These are phyloP conservation scores for Pantherophis alleghaniensis DNA, from an alignment of 2,797 vertebrate species.

Conservation along the genomic window DNA sequence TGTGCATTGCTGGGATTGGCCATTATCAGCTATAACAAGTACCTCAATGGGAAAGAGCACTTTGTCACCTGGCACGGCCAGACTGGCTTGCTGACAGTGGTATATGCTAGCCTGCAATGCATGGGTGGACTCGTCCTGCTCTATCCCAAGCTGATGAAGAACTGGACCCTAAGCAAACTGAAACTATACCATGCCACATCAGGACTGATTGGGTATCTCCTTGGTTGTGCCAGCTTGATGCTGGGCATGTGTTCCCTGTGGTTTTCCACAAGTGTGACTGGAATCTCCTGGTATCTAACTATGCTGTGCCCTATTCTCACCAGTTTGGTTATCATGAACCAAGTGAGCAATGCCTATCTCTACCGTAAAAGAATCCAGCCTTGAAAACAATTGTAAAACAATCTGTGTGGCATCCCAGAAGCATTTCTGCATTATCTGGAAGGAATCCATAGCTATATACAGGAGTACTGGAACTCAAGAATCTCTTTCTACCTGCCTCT, in stretches of 20 bases:
- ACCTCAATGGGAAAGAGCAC: conserved; percentile 84
- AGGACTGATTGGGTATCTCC: conserved; percentile 86
- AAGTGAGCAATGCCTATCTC: conserved; percentile 88
- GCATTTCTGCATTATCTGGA: neutral
- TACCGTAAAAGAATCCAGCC: conserved; percentile 88
- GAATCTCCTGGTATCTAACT: conserved; percentile 82
- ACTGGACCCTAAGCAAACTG: conserved; percentile 89
- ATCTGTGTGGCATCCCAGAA: fast-evolving
- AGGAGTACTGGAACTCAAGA: neutral
- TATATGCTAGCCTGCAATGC: conserved; percentile 77
- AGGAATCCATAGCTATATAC: neutral
- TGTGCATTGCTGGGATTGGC: conserved; percentile 82
- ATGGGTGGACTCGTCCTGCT: conserved; percentile 81
- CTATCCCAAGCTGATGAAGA: conserved; percentile 85
- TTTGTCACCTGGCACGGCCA: conserved; percentile 89
- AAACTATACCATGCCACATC: conserved; percentile 91
- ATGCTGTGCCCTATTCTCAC: conserved; percentile 79
- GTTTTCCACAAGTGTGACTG: conserved; percentile 79
- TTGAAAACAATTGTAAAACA: conserved; percentile 47
- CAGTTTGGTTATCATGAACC: conserved; percentile 89
- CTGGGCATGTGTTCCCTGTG: conserved; percentile 88
- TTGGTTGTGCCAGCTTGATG: conserved; percentile 84
- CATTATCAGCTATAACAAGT: conserved; percentile 87
- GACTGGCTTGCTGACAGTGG: conserved; percentile 80
- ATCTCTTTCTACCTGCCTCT: neutral